Percentiles rank a stretch among this genome's conserved stretches.
Evolutionary conservation across 2,888 invertebrate species (phyloP).

Genomic region (Caenorhabditis doughertyi): DNA sequence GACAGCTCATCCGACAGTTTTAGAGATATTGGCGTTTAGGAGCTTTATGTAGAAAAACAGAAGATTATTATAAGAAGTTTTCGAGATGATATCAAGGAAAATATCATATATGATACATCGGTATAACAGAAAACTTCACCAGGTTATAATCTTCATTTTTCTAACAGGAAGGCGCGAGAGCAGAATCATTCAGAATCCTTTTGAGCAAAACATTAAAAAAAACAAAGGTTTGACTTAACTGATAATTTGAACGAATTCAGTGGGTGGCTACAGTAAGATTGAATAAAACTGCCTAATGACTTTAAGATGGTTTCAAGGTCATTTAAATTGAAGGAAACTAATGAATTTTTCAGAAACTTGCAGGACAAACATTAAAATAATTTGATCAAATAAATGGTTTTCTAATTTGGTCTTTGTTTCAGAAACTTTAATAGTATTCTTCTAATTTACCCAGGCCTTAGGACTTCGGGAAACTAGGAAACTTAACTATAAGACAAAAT

Average conservation of each 20-base stretch:
- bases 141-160: too few relatives aligned
- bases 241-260: too few relatives aligned
- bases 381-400: conserved; percentile 10
- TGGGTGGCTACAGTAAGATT: too few relatives aligned
- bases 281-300: background rate
- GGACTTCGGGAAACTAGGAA: too few relatives aligned
- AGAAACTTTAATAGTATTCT: background rate
- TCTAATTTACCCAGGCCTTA: too few relatives aligned
- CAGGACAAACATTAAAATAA: conserved; percentile 9
- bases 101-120: background rate
- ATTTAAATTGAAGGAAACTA: background rate
- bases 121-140: too few relatives aligned
- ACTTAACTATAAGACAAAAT: too few relatives aligned
- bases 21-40: background rate
- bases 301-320: background rate
- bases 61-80: background rate
- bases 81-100: background rate
- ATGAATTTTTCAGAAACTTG: conserved; percentile 17
- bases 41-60: background rate
- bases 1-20: background rate
- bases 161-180: too few relatives aligned
- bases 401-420: background rate
- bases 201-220: too few relatives aligned
- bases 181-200: too few relatives aligned
- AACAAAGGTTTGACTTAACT: too few relatives aligned